Evolutionary conservation across 2,888 invertebrate species (phyloP).

Genomic region (Coenonympha arcania): DNA sequence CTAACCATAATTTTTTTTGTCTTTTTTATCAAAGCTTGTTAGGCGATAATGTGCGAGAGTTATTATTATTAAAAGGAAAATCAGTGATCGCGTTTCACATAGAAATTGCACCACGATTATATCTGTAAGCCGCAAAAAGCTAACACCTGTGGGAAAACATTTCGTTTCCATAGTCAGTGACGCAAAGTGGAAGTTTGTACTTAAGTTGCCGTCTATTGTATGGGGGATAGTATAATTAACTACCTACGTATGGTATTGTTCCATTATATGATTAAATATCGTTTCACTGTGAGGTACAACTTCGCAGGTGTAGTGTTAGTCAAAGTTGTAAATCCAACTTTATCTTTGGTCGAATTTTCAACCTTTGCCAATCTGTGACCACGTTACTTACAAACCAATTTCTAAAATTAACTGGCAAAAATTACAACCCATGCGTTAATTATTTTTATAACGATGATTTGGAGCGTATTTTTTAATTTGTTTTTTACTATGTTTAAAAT

Average conservation of each 20-base stretch:
- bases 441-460: too few relatives aligned
- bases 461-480: too few relatives aligned
- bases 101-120: slow-evolving; percentile 45
- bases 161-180: slow-evolving; percentile 32
- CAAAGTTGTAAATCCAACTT: too few relatives aligned
- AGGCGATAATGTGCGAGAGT: neutral
- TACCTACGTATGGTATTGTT: neutral
- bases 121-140: slow-evolving; percentile 34
- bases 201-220: slow-evolving; percentile 14
- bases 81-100: slow-evolving; percentile 41
- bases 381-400: too few relatives aligned
- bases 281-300: neutral
- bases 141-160: slow-evolving; percentile 47
- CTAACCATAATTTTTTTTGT: too few relatives aligned
- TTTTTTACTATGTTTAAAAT: too few relatives aligned
- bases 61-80: slow-evolving; percentile 25
- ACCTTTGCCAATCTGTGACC: too few relatives aligned
- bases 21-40: neutral
- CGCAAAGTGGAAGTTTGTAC: slow-evolving; percentile 23
- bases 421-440: too few relatives aligned
- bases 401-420: too few relatives aligned
- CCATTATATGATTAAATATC: neutral
- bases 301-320: too few relatives aligned
- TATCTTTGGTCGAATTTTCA: too few relatives aligned
- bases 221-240: neutral